Base-by-base conservation (phyloP, 2,113 vertebrate genomes). In the Ophiodon elongatus region DNA sequence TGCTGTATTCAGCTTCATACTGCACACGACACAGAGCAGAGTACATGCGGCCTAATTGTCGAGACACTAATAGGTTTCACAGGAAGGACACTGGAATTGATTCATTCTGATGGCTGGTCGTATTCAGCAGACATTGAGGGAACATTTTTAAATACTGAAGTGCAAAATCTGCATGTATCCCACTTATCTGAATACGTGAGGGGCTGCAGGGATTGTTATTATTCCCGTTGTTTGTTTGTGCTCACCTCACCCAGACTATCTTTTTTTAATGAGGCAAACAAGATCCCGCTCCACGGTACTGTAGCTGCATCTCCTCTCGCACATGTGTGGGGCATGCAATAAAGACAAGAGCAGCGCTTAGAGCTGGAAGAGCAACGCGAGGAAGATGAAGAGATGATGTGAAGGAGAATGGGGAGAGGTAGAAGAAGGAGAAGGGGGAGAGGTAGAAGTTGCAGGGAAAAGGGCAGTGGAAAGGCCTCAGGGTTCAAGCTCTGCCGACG, bases 181-280 rank as follows among this genome's bases (percentile, higher is more conserved):
- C 37, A 19, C 79, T 87, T 80, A 86, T 90, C 89, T 85, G 76
- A 85, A 84, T 91, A 68, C 64, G 76, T 81, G 82, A 81, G 39
- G 47, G 76, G 84, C 82, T 85, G 74, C 73, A 17, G 86, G 88
- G 79, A 71, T 54, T 71, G 73, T 80, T 83, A 83, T 89, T 87
- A 87, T 88, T 74, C 73, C 76, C 59, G 70, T 86, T 90, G 84
- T 92, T 65, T 80, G 81, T 73, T 85, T 59, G 57, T 25, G 21
- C 45, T 88, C 84, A 83, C 83, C 89, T 85, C 79, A 31, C 73
- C 3, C 29, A 80, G 43, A 83, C 70, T 39, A 52, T 67, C 2
- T 39, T 80, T 89, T 85, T 87, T 82, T 94, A 93, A 93, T 89
- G 90, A 94, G 87, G 80, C 84, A 57, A 73, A 88, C 78, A 59